Conservation (phyloP, 2,797 vertebrate genomes). For the Anguilla marmorata region DNA sequence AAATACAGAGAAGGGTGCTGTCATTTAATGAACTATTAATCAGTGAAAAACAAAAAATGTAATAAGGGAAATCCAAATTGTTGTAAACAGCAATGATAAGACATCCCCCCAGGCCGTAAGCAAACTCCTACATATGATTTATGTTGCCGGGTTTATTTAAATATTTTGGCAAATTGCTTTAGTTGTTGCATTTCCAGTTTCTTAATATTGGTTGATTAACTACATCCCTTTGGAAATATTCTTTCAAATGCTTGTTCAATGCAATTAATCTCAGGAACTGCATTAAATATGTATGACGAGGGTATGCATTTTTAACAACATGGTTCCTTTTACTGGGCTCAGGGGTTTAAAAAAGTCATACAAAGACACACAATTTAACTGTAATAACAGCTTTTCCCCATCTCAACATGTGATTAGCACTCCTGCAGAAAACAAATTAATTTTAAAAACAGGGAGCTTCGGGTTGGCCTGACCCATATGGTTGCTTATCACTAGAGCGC, state of each 20-base stretch:
- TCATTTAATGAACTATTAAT: not conserved
- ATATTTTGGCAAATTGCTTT: not conserved
- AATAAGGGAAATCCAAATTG: not conserved
- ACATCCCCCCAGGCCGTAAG: not conserved
- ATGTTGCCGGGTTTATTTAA: not conserved
- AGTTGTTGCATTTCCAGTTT: constrained; percentile 7
- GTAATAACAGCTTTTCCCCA: not conserved
- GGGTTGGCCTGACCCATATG: not conserved
- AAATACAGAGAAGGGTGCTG: no score
- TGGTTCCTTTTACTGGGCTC: not conserved
- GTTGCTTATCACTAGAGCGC: not conserved
- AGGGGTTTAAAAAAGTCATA: not conserved
- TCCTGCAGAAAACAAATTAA: not conserved
- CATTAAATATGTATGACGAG: not conserved
- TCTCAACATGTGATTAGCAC: not conserved
- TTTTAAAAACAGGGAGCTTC: not conserved
- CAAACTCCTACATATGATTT: constrained; percentile 11
- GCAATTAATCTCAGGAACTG: constrained; percentile 15
- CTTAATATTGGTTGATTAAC: constrained; percentile 7
- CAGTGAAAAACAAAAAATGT: not conserved
- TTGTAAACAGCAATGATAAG: not conserved
- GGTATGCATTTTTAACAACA: constrained; percentile 15
- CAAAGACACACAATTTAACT: not conserved
- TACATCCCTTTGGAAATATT: constrained; percentile 21
- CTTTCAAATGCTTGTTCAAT: not conserved